Percentiles rank a stretch among this genome's conserved stretches.
Conservation (phyloP, 2,797 vertebrate species). For the Fistularia commersonii region DNA sequence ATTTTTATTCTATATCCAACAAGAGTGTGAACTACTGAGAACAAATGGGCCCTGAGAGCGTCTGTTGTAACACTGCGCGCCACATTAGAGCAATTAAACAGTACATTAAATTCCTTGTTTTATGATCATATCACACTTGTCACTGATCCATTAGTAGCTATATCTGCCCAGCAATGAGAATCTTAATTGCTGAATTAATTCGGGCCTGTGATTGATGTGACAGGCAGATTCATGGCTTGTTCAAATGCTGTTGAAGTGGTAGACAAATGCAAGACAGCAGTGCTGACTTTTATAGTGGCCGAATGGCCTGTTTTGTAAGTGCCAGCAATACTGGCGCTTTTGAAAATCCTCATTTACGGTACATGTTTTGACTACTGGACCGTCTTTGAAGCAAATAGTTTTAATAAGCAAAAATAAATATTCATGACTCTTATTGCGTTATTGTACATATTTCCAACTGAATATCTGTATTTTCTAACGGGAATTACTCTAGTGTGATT, state of each 20-base stretch:
- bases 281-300: slow-evolving; percentile 65
- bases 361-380: slow-evolving; percentile 26
- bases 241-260: slow-evolving; percentile 40
- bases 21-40: slow-evolving; percentile 17
- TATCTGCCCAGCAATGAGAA: slow-evolving; percentile 77
- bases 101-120: slow-evolving; percentile 78
- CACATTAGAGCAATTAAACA: slow-evolving; percentile 79
- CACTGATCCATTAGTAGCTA: slow-evolving; percentile 76
- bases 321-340: slow-evolving; percentile 38
- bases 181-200: slow-evolving; percentile 83
- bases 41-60: slow-evolving; percentile 53
- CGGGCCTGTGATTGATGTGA: slow-evolving; percentile 71
- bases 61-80: slow-evolving; percentile 48
- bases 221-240: slow-evolving; percentile 67
- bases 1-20: slow-evolving; percentile 22
- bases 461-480: too few species aligned
- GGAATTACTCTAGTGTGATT: too few species aligned
- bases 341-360: slow-evolving; percentile 29
- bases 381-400: slow-evolving; percentile 26
- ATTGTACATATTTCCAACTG: too few species aligned
- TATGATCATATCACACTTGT: slow-evolving; percentile 78
- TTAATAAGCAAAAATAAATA: not conserved
- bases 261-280: slow-evolving; percentile 63
- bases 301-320: slow-evolving; percentile 60
- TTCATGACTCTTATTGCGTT: not conserved